Evolutionary conservation across 2,888 invertebrate genomes (phyloP), one percentile per base, ranked within the genome.

Genomic region (Ellobium chinense): DNA sequence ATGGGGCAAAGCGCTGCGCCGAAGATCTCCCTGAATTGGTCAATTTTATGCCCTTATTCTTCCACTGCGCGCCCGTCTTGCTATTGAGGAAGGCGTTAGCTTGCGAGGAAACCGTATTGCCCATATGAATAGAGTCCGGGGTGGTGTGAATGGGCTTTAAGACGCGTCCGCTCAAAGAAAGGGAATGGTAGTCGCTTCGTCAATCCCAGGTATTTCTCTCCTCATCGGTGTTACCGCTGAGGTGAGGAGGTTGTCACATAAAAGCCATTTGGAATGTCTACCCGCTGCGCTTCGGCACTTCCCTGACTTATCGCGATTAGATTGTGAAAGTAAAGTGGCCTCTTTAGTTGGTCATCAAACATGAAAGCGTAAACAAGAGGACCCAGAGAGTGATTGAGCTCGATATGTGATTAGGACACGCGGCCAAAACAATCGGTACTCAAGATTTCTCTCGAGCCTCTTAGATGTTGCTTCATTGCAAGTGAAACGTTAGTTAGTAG

Each of bases 161-260:
- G 62, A n/a, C 31, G 62, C 60, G 62, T 60, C 73, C 27, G 36
- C 24, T 73, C 36, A 73, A 62, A 5, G 37, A 62, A 73, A 73
- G 62, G 60, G 27, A 2, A 70, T 54, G n/a, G n/a, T n/a, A n/a
- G 18, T 58, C n/a, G 58, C 5, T 63, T 63, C 34, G 46, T 46
- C 46, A 46, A 18, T 12, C 9, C 46, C 9, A 12, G 18, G 46
- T 7, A 18, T 18, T 18, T 46, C 7, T 46, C 18, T 46, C n/a
- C 60, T 24, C 60, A 24, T 60, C 7, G 60, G 60, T 60, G 60
- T 60, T 24, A n/a, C 60, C 9, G 14, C 60, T n/a, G n/a, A n/a
- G 60, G 60, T 60, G 60, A 24, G 60, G 60, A 24, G n/a, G n/a
- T 46, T 18, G 46, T 46, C 46, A 46, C 18, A 46, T 12, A 46